A percentile compares a stretch with the other conserved stretches of the same genome.
These are phyloP conservation scores for Tupiocoris notatus DNA, from an alignment of 2,888 invertebrate genomes.

Conservation along the genomic window DNA sequence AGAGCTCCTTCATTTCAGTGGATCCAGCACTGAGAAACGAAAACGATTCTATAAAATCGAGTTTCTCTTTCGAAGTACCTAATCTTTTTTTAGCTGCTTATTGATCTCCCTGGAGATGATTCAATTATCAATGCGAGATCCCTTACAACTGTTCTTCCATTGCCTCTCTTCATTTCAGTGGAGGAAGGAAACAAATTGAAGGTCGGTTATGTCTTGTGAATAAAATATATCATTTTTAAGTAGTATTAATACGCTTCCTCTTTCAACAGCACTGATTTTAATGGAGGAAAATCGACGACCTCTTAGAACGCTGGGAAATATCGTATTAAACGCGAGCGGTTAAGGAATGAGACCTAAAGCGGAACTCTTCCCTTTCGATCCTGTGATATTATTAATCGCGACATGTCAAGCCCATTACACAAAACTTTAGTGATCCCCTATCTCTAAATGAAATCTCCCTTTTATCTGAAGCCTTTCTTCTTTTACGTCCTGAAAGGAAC, in stretches of 20 bases:
- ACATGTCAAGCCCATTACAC: background rate
- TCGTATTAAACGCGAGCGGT: conserved; percentile 20
- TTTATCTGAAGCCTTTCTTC: background rate
- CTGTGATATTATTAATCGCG: background rate
- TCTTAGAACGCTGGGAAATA: conserved; percentile 24
- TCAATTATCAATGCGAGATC: background rate
- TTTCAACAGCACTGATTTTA: conserved; percentile 11
- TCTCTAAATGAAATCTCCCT: background rate
- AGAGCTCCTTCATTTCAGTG: too few relatives aligned
- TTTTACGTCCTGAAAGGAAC: background rate
- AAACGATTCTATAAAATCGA: background rate
- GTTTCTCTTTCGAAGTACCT: background rate
- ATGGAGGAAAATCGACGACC: conserved; percentile 32
- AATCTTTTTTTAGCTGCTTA: background rate
- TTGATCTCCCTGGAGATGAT: background rate
- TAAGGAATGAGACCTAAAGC: background rate
- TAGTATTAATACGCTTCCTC: conserved; percentile 9
- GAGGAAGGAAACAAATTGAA: background rate
- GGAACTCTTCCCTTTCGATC: background rate
- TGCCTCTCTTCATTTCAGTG: background rate
- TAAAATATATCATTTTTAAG: conserved; percentile 30
- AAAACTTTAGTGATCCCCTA: background rate
- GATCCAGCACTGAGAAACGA: background rate
- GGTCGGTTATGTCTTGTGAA: conserved; percentile 22
- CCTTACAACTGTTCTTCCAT: background rate